Base-by-base conservation (phyloP, 2,797 vertebrate genomes). In the Molossus molossus region DNA sequence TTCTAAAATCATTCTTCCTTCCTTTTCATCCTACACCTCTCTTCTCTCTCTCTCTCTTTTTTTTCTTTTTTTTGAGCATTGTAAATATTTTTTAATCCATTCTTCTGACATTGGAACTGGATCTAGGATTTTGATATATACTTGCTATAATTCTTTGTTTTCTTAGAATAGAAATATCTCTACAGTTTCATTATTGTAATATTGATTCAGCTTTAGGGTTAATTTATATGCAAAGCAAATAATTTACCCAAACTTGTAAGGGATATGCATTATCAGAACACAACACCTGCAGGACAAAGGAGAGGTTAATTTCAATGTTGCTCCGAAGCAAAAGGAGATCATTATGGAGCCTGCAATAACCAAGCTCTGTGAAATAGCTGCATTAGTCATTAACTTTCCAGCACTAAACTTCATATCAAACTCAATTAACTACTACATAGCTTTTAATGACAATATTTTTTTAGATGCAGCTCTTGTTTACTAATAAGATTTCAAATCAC, bases 271-370 rank as follows among this genome's bases (percentile, higher is more conserved):
- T 99, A 98, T 98, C 98, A 98, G 98, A 98, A 98, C 96, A 96
- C 86, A 98, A 98, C 98, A 98, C 98, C 98, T 99, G 98, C 98
- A 98, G 98, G 98, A 99, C 98, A 98, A 98, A 98, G 98, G 98
- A 98, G 97, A 98, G 98, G 98, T 98, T 98, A 99, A 98, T 98
- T 98, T 99, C 98, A 97, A 97, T 98, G 98, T 98, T 98, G 97
- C 98, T 98, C 76, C 23, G 81, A 98, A 98, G 98, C 90, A 98
- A 98, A 97, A 98, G 96, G 95, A 98, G 98, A 98, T 98, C 98
- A 98, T 98, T 98, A 98, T 40, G 92, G 91, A 98, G 97, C 95
- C 98, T 96, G 98, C 97, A 98, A 97, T 98, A 98, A 98, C 98
- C 98, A 98, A 98, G 97, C 95, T 98, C 97, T 98, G 98, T 98